Evolutionary conservation across 2,888 invertebrate species (phyloP).

Genomic region (Sturmia bella): DNA sequence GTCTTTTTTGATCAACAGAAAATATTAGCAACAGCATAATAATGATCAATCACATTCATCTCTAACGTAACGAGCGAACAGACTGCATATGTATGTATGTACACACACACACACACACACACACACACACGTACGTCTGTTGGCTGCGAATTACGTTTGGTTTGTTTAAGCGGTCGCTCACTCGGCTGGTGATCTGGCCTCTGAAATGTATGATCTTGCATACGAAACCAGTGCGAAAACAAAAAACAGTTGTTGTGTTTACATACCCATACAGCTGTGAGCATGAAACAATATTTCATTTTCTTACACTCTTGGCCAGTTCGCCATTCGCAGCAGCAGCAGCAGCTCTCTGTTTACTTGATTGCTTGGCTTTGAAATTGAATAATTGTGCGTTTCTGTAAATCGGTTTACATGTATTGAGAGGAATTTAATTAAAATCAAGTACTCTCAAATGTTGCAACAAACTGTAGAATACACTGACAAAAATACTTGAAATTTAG

Average conservation of each 20-base stretch:
- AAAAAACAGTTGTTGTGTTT: constrained; percentile 36
- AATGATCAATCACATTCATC: constrained; percentile 57
- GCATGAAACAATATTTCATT: constrained; percentile 19
- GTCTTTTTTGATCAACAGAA: constrained; percentile 24
- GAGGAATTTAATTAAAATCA: constrained; percentile 6
- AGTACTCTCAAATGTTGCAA: constrained; percentile 23
- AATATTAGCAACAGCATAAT: constrained; percentile 43
- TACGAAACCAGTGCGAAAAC: constrained; percentile 49
- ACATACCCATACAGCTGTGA: constrained; percentile 48
- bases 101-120: too few relatives aligned
- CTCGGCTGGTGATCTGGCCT: constrained; percentile 12
- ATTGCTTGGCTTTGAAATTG: constrained; percentile 26
- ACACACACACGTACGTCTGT: too few relatives aligned
- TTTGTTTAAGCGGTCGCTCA: constrained; percentile 8
- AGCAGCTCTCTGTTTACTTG: constrained; percentile 20
- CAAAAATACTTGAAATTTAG: too few relatives aligned
- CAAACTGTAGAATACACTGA: constrained; percentile 13
- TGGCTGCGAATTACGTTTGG: constrained; percentile 47
- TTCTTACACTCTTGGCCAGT: not conserved
- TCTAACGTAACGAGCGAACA: constrained; percentile 8
- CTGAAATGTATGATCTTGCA: constrained; percentile 12
- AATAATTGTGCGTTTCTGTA: constrained; percentile 50
- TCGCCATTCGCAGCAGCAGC: not conserved
- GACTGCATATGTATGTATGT: not conserved
- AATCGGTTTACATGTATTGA: constrained; percentile 28